A percentile compares a stretch with the other conserved stretches of the same genome.
phyloP scores from a whole-genome alignment of 2,797 vertebrate genomes.

The Acrocephalus scirpaceus region DNA sequence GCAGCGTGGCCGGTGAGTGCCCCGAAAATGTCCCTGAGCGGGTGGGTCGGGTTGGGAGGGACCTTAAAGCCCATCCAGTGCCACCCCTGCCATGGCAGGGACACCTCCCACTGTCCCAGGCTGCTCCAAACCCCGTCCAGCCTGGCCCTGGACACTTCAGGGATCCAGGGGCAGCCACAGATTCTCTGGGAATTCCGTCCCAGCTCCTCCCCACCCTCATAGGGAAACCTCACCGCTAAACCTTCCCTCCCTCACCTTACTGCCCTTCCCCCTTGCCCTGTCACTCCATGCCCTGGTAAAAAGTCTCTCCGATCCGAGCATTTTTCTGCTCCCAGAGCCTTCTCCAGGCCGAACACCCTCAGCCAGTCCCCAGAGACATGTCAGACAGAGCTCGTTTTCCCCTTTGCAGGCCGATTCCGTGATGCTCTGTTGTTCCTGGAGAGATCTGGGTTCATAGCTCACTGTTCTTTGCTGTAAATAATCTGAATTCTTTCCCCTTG shows the following conservation, averaged over 20 bases:
- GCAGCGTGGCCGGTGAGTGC: conserved; percentile 85
- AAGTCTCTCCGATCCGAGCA: no score
- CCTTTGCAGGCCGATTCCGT: accelerated
- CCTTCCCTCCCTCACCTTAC: accelerated
- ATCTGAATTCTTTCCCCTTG: accelerated
- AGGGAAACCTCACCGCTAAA: background rate
- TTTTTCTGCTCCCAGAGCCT: background rate
- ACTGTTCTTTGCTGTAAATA: accelerated
- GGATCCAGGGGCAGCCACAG: background rate
- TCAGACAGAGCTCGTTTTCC: accelerated
- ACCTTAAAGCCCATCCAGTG: accelerated
- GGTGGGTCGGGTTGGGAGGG: background rate
- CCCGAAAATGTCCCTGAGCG: accelerated
- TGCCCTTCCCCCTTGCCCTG: background rate
- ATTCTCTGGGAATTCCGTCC: background rate
- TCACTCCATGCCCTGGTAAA: no score
- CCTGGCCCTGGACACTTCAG: background rate
- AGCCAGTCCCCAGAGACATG: accelerated
- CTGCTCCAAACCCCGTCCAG: background rate
- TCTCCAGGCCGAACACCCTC: background rate
- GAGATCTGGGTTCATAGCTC: accelerated
- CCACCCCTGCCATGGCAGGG: background rate
- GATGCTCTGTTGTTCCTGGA: background rate
- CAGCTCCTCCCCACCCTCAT: accelerated
- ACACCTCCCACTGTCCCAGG: accelerated